A percentile compares a stretch with the other conserved stretches of the same genome.
Evolutionary conservation across 1,140 invertebrate species (phyloP).

Genomic region (Brachionus paranguensis): DNA sequence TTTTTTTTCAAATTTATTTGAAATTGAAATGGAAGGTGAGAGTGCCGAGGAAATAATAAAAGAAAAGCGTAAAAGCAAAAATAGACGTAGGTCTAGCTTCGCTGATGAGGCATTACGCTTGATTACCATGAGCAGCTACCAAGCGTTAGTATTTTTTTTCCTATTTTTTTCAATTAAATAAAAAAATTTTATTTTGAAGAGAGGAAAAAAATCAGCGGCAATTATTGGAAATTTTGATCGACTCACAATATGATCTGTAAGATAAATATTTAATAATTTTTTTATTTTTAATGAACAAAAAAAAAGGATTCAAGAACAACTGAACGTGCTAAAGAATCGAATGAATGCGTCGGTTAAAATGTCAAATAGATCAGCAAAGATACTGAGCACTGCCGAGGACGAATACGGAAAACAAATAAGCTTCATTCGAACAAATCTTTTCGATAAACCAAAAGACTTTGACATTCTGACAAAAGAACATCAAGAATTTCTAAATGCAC

Average conservation of each 20-base stretch:
- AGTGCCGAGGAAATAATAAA: neutral
- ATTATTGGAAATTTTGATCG: neutral
- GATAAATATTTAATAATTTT: neutral
- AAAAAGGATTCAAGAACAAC: neutral
- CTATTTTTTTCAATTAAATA: neutral
- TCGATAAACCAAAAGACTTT: constrained; percentile 2
- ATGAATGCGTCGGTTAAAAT: neutral
- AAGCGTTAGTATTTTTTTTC: neutral
- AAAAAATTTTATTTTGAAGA: neutral
- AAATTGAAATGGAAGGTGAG: neutral
- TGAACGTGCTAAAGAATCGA: neutral
- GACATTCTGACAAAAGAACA: neutral
- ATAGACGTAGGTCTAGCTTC: neutral
- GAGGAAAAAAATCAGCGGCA: neutral
- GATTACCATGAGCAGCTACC: neutral
- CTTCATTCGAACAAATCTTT: neutral
- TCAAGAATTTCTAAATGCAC: neutral
- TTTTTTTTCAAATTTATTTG: too few species aligned
- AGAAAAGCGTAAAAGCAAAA: constrained; percentile 25
- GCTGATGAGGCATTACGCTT: neutral
- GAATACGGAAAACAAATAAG: neutral
- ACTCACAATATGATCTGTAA: constrained; percentile 10
- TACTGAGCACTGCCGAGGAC: neutral
- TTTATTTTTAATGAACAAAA: neutral
- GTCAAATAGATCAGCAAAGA: neutral